Percentiles rank a stretch among this genome's conserved stretches.
phyloP scores from a whole-genome alignment of 2,113 vertebrate genomes.

The Zeus faber region DNA sequence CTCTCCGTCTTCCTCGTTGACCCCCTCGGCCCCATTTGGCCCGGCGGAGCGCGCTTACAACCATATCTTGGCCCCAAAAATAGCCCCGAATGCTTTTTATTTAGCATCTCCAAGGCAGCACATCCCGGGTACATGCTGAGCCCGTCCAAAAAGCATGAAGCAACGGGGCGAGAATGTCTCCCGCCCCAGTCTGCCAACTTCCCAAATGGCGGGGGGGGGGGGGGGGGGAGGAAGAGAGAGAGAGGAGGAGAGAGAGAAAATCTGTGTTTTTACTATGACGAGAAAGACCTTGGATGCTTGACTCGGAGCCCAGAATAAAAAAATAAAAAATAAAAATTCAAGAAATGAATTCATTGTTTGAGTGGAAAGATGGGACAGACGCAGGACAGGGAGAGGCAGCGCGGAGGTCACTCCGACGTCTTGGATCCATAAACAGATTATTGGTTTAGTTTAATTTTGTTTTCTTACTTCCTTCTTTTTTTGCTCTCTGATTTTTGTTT shows the following conservation, averaged over 20 bases:
- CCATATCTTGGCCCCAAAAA: constrained; percentile 56
- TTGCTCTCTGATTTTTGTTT: no score
- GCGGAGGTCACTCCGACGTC: no score
- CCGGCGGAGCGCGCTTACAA: constrained; percentile 27
- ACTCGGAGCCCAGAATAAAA: no score
- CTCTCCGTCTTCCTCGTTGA: constrained; percentile 30
- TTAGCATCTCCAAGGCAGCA: constrained; percentile 52
- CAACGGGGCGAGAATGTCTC: constrained; percentile 76
- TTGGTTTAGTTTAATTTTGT: no score
- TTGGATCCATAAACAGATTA: no score
- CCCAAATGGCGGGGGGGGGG: constrained; percentile 58
- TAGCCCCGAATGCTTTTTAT: constrained; percentile 61
- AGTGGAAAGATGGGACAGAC: no score
- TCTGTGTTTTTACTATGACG: no score
- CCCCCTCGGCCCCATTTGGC: constrained; percentile 22
- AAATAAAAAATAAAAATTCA: no score
- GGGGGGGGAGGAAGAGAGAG: constrained; percentile 14
- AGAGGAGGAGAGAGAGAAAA: constrained; percentile 7
- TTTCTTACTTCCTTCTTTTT: no score
- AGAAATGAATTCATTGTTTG: neutral
- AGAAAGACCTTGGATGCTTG: no score
- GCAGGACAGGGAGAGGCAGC: no score
- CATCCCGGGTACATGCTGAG: constrained; percentile 47
- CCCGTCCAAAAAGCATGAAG: constrained; percentile 73
- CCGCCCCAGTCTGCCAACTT: constrained; percentile 65